Evolutionary conservation across 2,113 vertebrate genomes (phyloP), one percentile per base, ranked within the genome.

Genomic region (Mustelus asterias): DNA sequence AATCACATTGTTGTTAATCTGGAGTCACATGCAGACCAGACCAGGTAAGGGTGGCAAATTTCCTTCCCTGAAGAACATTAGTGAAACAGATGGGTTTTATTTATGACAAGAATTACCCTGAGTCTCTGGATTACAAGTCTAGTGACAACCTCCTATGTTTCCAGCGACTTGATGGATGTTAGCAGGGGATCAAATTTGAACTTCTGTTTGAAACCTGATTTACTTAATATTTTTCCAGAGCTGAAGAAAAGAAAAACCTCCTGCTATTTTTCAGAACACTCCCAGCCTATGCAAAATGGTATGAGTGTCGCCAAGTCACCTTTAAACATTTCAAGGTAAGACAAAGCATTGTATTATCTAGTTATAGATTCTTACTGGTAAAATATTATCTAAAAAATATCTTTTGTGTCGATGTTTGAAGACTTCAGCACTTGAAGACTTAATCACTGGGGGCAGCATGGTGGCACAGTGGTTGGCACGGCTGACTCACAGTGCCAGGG

Each of bases 261-360:
- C 90, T 98, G 94, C 96, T 97, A 20, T 98, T 99, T 97, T 99
- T 99, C 97, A 98, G 97, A 96, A 98, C 97, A 93, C 96, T 99
- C 72, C 97, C 97, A 96, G 96, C 88, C n/a, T 99, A 98, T 95
- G 97, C 98, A 37, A 97, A 98, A 70, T 98, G 98, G 97, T 96
- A 96, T 95, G 97, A 98, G 4, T 97, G 98, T 96, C 98, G 99
- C 0, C 97, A 96, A 83, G 20, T 48, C 95, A 98, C 98, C 10
- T 99, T 99, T 96, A 96, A 96, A 33, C 97, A 99, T 97, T 99
- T 99, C 97, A 98, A 99, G 98, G 99, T 99, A 98, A 69, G 97
- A 95, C 18, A 63, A 72, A 70, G 63, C n/a, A 70, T 20, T 69
- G 16, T 22, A 13, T 44, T 24, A 69, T 26, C 20, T 33, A n/a